Conservation (phyloP, 2,113 vertebrate genomes). For the Antennarius striatus region DNA sequence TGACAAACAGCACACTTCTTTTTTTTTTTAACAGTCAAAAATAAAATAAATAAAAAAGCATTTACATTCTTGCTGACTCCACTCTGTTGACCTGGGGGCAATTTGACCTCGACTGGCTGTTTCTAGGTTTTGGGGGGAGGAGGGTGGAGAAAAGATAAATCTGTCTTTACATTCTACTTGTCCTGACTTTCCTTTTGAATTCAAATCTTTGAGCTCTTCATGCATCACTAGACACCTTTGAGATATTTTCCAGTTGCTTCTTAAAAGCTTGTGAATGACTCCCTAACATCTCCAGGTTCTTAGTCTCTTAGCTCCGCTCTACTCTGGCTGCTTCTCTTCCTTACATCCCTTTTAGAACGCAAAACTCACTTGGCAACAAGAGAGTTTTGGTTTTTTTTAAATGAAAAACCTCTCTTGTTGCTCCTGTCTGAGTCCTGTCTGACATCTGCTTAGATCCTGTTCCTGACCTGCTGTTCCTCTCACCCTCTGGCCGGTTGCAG, state of each 20-base stretch:
- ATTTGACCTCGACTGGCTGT: not conserved
- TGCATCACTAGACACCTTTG: conserved; percentile 34
- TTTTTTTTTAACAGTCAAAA: conserved; percentile 6
- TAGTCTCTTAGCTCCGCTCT: conserved; percentile 32
- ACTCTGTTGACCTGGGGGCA: too few relatives aligned
- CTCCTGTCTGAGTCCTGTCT: conserved; percentile 15
- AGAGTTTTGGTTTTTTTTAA: too few relatives aligned
- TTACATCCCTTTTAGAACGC: conserved; percentile 13
- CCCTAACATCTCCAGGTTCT: conserved; percentile 28
- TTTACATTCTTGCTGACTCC: too few relatives aligned
- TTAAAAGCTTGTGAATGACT: conserved; percentile 58
- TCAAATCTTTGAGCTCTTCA: conserved; percentile 45
- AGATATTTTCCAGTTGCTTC: conserved; percentile 42
- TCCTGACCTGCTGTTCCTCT: conserved; percentile 43
- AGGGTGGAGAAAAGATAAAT: conserved; percentile 11
- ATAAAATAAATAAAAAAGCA: too few relatives aligned
- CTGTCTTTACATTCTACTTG: not conserved
- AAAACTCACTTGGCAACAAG: conserved; percentile 17
- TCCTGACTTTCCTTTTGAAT: not conserved
- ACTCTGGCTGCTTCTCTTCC: conserved; percentile 11
- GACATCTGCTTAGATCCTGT: conserved; percentile 23
- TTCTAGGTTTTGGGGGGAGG: conserved; percentile 11
- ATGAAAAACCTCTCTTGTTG: not conserved
- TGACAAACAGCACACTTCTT: conserved; percentile 40
- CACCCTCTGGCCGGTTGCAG: conserved; percentile 33